Conservation (phyloP, 2,797 vertebrate species). For the Sebastes matsubarae region DNA sequence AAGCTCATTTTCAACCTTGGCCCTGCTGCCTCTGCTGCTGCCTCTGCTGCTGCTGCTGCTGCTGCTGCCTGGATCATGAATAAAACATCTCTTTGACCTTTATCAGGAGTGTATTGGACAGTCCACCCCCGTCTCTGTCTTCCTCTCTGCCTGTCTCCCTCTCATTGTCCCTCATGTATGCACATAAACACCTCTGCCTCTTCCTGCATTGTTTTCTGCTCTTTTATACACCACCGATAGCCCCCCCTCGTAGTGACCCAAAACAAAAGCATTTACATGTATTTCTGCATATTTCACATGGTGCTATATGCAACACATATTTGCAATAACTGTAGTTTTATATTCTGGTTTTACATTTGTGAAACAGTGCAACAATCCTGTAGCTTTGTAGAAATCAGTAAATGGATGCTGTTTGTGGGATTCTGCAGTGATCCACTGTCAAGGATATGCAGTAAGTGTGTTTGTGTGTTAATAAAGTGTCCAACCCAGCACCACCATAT, state of each 20-base stretch:
- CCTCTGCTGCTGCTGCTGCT: constrained; percentile 61
- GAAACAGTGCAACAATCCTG: background rate
- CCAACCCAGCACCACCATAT: constrained; percentile 14
- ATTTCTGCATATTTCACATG: background rate
- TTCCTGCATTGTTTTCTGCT: constrained; percentile 36
- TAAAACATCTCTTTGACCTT: constrained; percentile 86
- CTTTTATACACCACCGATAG: constrained; percentile 6
- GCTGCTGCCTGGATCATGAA: constrained; percentile 78
- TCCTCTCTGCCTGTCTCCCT: constrained; percentile 52
- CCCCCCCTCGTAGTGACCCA: background rate
- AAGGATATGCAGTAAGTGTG: background rate
- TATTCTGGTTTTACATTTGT: background rate
- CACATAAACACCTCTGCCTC: constrained; percentile 53
- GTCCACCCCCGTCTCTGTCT: constrained; percentile 72
- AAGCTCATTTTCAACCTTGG: constrained; percentile 82
- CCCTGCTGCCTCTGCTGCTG: constrained; percentile 69
- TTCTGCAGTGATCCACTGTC: background rate
- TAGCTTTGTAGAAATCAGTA: background rate
- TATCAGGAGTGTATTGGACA: constrained; percentile 82
- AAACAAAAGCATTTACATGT: background rate
- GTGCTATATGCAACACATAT: background rate
- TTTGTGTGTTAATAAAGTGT: constrained; percentile 37
- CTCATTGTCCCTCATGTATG: constrained; percentile 63
- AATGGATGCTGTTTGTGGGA: background rate
- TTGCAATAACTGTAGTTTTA: background rate